These are phyloP conservation scores for Pelobates fuscus DNA, from an alignment of 2,113 vertebrate genomes.

Conservation along the genomic window DNA sequence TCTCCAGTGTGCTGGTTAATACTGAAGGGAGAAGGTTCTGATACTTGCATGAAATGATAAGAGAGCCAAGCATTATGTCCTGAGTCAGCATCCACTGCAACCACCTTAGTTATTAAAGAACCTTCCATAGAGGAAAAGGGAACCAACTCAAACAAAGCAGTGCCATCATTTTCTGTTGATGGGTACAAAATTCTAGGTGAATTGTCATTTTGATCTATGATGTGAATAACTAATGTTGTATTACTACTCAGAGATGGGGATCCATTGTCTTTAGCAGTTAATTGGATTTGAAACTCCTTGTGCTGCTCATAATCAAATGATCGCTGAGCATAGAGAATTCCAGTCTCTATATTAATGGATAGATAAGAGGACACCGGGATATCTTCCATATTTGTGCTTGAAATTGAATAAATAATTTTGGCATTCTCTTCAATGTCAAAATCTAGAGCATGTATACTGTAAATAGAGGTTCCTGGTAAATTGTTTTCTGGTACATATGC, in stretches of 20 bases:
- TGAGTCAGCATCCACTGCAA: constrained; percentile 64
- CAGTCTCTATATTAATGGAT: constrained; percentile 47
- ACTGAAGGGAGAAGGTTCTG: constrained; percentile 52
- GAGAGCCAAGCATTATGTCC: constrained; percentile 66
- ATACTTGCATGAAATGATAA: constrained; percentile 56
- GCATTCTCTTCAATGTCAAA: constrained; percentile 50
- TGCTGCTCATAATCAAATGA: constrained; percentile 59
- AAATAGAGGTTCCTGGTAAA: not conserved
- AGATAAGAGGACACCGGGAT: constrained; percentile 16
- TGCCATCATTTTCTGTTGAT: constrained; percentile 44
- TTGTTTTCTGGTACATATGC: constrained; percentile 18
- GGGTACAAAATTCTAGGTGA: constrained; percentile 56
- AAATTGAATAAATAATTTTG: constrained; percentile 50
- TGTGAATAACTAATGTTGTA: constrained; percentile 44
- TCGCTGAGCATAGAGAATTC: constrained; percentile 56
- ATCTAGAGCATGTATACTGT: constrained; percentile 46
- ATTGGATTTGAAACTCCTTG: constrained; percentile 38
- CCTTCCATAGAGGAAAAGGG: constrained; percentile 60
- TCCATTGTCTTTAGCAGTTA: constrained; percentile 59
- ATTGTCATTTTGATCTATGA: constrained; percentile 67
- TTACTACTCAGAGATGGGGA: constrained; percentile 45
- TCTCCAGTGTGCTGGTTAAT: constrained; percentile 37
- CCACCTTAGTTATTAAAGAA: constrained; percentile 64
- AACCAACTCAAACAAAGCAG: constrained; percentile 56
- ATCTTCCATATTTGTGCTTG: constrained; percentile 10